These are phyloP conservation scores for Brachystomella parvula DNA, from an alignment of 1,140 invertebrate species.

Conservation along the genomic window DNA sequence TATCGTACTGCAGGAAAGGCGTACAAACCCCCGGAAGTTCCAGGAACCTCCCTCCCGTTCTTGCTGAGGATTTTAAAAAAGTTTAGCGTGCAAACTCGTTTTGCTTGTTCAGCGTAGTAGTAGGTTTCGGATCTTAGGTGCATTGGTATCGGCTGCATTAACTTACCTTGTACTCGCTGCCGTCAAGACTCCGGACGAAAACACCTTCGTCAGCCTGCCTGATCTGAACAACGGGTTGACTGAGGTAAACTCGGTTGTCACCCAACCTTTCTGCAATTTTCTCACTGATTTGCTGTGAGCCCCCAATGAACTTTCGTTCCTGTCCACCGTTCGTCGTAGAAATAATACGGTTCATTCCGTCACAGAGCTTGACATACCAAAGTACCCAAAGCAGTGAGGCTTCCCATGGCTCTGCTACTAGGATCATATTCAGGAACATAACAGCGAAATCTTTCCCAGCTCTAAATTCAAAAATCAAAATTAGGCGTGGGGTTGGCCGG, in stretches of 20 bases:
- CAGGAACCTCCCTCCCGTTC: no score
- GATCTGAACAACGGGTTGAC: constrained; percentile 39
- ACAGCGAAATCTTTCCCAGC: constrained; percentile 23
- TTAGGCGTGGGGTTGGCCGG: no score
- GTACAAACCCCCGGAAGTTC: no score
- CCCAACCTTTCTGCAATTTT: constrained; percentile 40
- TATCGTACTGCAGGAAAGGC: no score
- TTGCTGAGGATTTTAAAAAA: no score
- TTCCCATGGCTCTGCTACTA: constrained; percentile 40
- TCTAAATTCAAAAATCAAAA: no score
- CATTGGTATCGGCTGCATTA: no score
- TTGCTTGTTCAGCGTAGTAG: no score
- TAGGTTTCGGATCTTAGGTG: no score
- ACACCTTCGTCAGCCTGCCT: neutral
- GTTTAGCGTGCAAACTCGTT: no score
- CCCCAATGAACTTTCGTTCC: constrained; percentile 45
- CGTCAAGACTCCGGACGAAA: constrained; percentile 33
- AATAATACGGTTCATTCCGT: constrained; percentile 41
- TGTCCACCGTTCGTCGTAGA: constrained; percentile 43
- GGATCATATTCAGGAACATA: constrained; percentile 34
- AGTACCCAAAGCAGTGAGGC: constrained; percentile 45
- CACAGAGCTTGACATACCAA: constrained; percentile 43
- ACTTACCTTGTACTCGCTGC: constrained; percentile 29
- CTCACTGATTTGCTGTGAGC: constrained; percentile 44
- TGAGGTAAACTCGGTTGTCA: constrained; percentile 39